Conservation (phyloP, 2,888 invertebrate genomes). For the Apodemia hepburni region DNA sequence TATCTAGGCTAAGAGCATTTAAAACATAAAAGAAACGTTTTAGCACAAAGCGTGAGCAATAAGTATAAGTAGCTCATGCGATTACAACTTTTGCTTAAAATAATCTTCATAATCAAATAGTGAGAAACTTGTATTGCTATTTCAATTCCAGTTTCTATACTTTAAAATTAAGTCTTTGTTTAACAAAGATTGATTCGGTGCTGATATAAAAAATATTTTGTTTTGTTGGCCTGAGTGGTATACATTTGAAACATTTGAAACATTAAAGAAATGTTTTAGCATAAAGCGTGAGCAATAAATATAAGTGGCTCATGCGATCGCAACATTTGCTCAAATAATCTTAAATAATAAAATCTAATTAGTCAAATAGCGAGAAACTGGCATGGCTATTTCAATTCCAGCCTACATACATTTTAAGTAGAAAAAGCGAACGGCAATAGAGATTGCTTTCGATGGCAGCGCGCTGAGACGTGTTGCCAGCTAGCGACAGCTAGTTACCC, state of each 20-base stretch:
- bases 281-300: too few relatives aligned
- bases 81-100: neutral
- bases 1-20: too few relatives aligned
- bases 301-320: neutral
- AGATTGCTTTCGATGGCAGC: constrained; percentile 40
- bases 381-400: constrained; percentile 31
- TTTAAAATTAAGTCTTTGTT: too few relatives aligned
- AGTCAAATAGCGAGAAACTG: constrained; percentile 25
- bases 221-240: too few relatives aligned
- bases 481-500: constrained; percentile 58
- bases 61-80: neutral
- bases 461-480: constrained; percentile 43
- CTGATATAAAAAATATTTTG: too few relatives aligned
- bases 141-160: too few relatives aligned
- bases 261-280: too few relatives aligned
- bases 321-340: neutral
- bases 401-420: constrained; percentile 40
- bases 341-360: constrained; percentile 22
- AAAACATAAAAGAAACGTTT: too few relatives aligned
- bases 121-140: too few relatives aligned
- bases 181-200: too few relatives aligned
- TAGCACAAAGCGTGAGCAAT: too few relatives aligned
- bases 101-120: constrained; percentile 16
- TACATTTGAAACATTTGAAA: too few relatives aligned
- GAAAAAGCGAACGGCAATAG: constrained; percentile 42